phyloP scores from a whole-genome alignment of 2,797 vertebrate species.

The Liparis tanakae region DNA sequence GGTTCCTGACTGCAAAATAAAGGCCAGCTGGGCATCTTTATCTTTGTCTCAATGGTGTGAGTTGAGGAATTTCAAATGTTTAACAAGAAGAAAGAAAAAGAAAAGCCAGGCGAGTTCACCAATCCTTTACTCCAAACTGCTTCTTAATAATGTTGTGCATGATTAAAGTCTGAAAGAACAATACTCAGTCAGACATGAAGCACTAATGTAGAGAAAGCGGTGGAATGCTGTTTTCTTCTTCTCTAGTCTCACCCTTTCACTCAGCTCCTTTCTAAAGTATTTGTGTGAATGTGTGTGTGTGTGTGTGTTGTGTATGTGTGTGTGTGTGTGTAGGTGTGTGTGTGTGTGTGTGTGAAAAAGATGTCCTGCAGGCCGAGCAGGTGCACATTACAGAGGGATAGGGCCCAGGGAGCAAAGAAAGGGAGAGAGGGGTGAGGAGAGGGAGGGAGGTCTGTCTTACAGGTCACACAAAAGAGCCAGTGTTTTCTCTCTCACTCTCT shows the following conservation, averaged over 20 bases:
- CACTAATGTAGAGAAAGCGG: constrained; percentile 15
- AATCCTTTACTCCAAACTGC: neutral
- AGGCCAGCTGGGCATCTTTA: neutral
- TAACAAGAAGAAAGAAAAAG: neutral
- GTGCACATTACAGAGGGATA: constrained; percentile 75
- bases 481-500: constrained; percentile 64
- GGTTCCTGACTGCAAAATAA: neutral
- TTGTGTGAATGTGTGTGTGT: constrained; percentile 42
- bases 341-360: constrained; percentile 26
- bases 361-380: constrained; percentile 64
- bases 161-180: constrained; percentile 25
- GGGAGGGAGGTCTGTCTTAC: constrained; percentile 58
- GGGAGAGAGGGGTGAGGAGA: neutral
- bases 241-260: constrained; percentile 40
- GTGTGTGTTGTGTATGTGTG: no score
- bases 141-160: constrained; percentile 53
- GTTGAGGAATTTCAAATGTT: constrained; percentile 36
- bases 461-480: constrained; percentile 77
- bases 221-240: constrained; percentile 38
- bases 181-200: constrained; percentile 17
- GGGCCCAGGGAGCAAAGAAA: constrained; percentile 59
- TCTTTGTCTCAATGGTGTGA: constrained; percentile 28
- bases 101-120: constrained; percentile 1
- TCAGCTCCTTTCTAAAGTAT: constrained; percentile 40
- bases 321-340: constrained; percentile 33